Evolutionary conservation across 2,888 invertebrate species (phyloP).

Genomic region (Aphodius sticticus): DNA sequence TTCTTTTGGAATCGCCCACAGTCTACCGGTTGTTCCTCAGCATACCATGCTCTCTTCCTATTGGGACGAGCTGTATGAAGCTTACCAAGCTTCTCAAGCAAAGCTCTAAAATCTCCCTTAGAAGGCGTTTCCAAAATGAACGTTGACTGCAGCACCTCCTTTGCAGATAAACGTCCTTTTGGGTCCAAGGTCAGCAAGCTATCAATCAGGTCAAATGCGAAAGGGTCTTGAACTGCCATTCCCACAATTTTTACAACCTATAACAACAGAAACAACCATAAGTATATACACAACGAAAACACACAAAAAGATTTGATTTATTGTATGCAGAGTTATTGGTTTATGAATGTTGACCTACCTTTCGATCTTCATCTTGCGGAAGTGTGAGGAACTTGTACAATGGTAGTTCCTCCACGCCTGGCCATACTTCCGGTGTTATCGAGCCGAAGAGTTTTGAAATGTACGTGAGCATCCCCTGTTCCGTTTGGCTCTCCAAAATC

Average conservation of each 20-base stretch:
- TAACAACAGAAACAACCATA: background rate
- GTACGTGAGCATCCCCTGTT: background rate
- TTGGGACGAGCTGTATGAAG: background rate
- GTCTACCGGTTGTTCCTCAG: background rate
- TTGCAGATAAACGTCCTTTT: background rate
- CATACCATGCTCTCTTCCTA: background rate
- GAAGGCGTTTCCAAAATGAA: background rate
- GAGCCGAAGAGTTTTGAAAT: background rate
- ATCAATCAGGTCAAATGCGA: background rate
- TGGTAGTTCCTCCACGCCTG: background rate
- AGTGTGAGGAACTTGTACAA: background rate
- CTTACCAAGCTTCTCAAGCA: background rate
- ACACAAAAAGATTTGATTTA: too few relatives aligned
- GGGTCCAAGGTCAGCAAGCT: background rate
- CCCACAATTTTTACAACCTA: background rate
- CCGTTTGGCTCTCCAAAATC: background rate
- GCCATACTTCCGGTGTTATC: background rate
- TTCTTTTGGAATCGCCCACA: background rate
- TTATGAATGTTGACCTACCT: background rate
- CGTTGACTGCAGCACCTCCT: background rate
- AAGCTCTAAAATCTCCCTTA: background rate
- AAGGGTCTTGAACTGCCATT: background rate
- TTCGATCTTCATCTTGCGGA: background rate
- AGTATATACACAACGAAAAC: background rate
- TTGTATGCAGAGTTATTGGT: too few relatives aligned